phyloP scores from a whole-genome alignment of 2,113 vertebrate species.

The Callipepla californica region DNA sequence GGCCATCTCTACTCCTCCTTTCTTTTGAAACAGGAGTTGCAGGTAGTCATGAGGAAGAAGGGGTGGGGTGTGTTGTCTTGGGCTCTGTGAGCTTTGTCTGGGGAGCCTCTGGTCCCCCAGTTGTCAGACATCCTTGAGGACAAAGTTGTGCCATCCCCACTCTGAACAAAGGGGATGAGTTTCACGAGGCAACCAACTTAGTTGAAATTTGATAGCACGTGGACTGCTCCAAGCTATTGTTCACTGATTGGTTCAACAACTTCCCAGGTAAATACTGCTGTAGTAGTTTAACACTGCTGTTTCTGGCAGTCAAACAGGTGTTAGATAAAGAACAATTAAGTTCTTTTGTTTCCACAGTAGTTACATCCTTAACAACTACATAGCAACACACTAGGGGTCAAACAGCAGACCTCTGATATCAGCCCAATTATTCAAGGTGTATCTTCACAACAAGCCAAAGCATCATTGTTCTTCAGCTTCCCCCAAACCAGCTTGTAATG shows the following conservation, averaged over 20 bases:
- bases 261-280: neutral
- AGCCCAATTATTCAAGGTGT: neutral
- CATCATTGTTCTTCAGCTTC: neutral
- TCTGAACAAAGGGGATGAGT: neutral
- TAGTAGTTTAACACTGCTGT: neutral
- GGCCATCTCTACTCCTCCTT: neutral
- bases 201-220: neutral
- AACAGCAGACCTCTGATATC: neutral
- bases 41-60: no score
- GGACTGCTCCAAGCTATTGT: no score
- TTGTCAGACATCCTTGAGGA: neutral
- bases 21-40: neutral
- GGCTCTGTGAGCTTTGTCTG: neutral
- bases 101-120: neutral
- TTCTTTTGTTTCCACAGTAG: neutral
- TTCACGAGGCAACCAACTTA: no score
- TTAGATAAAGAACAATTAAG: neutral
- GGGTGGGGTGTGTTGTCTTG: neutral
- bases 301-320: neutral
- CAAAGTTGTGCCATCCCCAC: no score
- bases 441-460: neutral
- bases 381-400: neutral
- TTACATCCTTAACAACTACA: neutral
- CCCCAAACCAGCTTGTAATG: neutral
- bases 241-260: neutral